phyloP scores from a whole-genome alignment of 1,140 invertebrate genomes.

The Grapholita molesta region DNA sequence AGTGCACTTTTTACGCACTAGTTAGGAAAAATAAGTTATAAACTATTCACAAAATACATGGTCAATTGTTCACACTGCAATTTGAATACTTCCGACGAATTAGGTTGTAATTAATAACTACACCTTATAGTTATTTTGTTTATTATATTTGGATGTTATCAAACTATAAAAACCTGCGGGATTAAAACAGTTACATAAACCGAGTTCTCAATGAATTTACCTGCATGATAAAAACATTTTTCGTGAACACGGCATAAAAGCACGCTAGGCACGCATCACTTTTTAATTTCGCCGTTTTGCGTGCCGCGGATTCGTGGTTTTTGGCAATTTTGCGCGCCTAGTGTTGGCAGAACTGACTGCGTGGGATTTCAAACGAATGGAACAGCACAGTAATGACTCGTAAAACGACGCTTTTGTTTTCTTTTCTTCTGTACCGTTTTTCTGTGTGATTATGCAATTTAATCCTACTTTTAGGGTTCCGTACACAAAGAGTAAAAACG shows the following conservation, averaged over 20 bases:
- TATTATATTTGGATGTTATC: no score
- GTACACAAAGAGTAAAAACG: no score
- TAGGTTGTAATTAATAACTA: no score
- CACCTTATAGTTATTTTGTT: no score
- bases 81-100: no score
- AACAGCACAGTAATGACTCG: neutral
- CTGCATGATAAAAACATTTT: neutral
- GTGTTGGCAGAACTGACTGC: conserved; percentile 4
- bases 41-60: no score
- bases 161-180: no score
- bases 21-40: no score
- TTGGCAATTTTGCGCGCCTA: neutral
- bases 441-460: neutral
- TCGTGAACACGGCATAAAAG: neutral
- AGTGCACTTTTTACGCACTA: no score
- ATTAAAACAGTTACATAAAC: no score
- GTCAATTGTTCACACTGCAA: no score
- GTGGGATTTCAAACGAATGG: neutral
- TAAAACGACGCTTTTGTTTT: neutral
- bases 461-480: neutral
- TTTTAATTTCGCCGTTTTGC: neutral
- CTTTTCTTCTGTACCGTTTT: neutral
- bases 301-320: neutral
- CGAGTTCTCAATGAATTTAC: neutral
- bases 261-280: neutral